These are phyloP conservation scores for Acleris cristana DNA, from an alignment of 2,888 invertebrate species.

Conservation along the genomic window DNA sequence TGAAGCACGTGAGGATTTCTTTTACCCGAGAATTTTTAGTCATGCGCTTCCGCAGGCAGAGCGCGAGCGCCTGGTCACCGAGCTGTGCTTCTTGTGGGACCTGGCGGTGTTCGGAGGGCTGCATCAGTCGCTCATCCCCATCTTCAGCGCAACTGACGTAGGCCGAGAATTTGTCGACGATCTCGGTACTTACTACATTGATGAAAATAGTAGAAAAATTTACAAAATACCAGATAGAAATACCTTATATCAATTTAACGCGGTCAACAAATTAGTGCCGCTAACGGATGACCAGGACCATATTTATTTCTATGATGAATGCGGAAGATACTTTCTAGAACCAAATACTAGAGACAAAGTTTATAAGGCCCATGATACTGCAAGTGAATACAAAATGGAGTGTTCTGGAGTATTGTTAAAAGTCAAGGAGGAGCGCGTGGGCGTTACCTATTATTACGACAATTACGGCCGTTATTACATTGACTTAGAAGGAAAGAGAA, in stretches of 20 bases:
- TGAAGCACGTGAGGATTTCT: constrained; percentile 69
- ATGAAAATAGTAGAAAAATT: constrained; percentile 71
- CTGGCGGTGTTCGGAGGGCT: constrained; percentile 61
- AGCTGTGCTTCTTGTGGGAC: constrained; percentile 72
- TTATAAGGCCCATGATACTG: constrained; percentile 68
- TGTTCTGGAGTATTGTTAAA: constrained; percentile 67
- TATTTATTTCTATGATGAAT: constrained; percentile 74
- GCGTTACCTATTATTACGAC: constrained; percentile 68
- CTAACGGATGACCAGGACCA: constrained; percentile 65
- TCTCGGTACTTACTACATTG: constrained; percentile 68
- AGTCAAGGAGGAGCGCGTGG: constrained; percentile 68
- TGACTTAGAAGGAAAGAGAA: constrained; percentile 66
- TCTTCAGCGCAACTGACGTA: constrained; percentile 65
- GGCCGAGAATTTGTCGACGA: constrained; percentile 73
- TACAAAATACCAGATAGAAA: constrained; percentile 64
- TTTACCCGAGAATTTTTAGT: constrained; percentile 69
- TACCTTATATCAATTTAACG: constrained; percentile 67
- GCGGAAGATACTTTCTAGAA: constrained; percentile 73
- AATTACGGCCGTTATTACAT: constrained; percentile 75
- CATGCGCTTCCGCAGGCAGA: constrained; percentile 62
- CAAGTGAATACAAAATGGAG: constrained; percentile 77
- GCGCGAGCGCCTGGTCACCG: constrained; percentile 69
- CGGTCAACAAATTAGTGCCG: constrained; percentile 65
- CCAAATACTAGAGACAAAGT: constrained; percentile 62
- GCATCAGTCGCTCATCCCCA: constrained; percentile 71